Base-by-base conservation (phyloP, 2,113 vertebrate species). In the Zosterops japonicus region DNA sequence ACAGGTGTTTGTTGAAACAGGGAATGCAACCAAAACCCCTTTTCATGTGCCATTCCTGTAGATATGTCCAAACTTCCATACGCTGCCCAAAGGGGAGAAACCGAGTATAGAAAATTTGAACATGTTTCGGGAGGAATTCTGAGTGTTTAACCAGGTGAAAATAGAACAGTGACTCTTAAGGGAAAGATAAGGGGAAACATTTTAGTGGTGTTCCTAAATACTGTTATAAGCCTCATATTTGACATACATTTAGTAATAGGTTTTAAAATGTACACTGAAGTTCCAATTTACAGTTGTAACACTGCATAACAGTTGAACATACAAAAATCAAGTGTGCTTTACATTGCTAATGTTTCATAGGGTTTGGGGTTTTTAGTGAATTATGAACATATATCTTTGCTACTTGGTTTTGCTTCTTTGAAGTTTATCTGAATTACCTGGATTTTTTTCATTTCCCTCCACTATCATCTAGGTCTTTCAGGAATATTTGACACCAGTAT, bases 401-500 rank as follows among this genome's bases (percentile, higher is more conserved):
- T 81, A 59, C 22, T 92, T 90, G 31, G 44, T 36, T 82, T n/a
- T 64, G 36, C 25, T 72, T 87, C 68, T 74, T 77, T 6, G n/a
- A 70, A 57, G 16, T 78, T 87, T 49, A 53, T 60, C 53, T 92
- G 69, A 95, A 68, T 41, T 83, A 68, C 10, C n/a, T 97, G 9
- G 80, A 83, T 92, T 83, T 83, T 35, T 96, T 84, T 82, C 13
- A 49, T 93, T 96, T 93, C 24, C 42, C 18, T 70, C 47, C 42
- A 67, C 52, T n/a, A 2, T 60, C 31, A 52, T 94, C 25, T 96
- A 98, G 98, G 97, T 97, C 96, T 98, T 94, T 98, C 98, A 96
- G 98, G 98, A 98, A 97, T 98, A 75, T 99, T 99, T 97, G 99
- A 99, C 96, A 96, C 97, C 78, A 97, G 96, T 97, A 97, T 98